Evolutionary conservation across 1,140 invertebrate species (phyloP).

Genomic region (Drosophila lacteicornis): DNA sequence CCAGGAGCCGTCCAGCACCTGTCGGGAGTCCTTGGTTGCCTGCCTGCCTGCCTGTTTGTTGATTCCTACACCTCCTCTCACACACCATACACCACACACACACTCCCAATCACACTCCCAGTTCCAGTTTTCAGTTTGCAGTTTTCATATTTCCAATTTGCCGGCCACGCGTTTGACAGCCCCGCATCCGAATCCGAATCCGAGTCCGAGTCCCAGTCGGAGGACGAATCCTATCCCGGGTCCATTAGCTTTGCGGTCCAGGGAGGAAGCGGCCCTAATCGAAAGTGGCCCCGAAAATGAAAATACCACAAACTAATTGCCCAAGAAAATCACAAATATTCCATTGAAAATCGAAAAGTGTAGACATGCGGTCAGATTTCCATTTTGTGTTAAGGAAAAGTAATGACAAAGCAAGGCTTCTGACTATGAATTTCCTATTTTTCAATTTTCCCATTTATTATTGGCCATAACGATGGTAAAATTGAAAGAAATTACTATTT

Average conservation of each 20-base stretch:
- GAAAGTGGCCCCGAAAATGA: conserved; percentile 4
- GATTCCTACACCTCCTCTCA: conserved; percentile 19
- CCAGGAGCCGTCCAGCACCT: conserved; percentile 17
- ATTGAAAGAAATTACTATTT: no score
- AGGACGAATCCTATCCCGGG: not conserved
- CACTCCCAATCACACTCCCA: not conserved
- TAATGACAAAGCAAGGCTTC: no score
- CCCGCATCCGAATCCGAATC: not conserved
- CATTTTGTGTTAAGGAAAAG: not conserved
- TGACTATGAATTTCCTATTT: no score
- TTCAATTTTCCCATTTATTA: not conserved
- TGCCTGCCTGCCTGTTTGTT: conserved; percentile 43
- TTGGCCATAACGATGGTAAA: no score
- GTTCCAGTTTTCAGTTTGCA: conserved; percentile 53
- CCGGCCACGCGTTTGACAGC: conserved; percentile 36
- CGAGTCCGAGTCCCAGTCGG: no score
- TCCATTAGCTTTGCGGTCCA: conserved; percentile 31
- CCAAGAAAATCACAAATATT: conserved; percentile 19
- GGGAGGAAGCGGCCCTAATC: conserved; percentile 1
- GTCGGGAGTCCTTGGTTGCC: not conserved
- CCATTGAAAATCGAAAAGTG: not conserved
- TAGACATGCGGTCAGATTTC: not conserved
- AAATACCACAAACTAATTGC: conserved; percentile 13
- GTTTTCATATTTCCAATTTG: conserved; percentile 70
- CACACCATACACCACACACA: no score